These are phyloP conservation scores for Polypedilum pembai DNA, from an alignment of 1,140 invertebrate genomes.

Conservation along the genomic window DNA sequence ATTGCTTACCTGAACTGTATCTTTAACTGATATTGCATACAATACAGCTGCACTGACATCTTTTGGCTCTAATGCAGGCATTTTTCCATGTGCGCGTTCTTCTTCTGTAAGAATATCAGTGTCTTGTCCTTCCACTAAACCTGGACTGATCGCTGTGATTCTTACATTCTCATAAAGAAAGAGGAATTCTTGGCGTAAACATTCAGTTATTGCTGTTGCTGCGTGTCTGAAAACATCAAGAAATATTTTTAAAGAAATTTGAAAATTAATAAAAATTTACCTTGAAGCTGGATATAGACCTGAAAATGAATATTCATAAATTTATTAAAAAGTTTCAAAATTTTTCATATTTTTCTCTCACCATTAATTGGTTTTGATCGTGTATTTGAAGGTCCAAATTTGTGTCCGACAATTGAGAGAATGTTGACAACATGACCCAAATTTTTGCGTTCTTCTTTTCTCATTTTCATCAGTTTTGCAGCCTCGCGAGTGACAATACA, in stretches of 20 bases:
- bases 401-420: conserved; percentile 47
- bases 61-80: conserved; percentile 34
- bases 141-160: conserved; percentile 37
- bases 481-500: conserved; percentile 50
- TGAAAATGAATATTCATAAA: too few species aligned
- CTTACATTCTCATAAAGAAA: conserved; percentile 39
- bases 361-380: conserved; percentile 36
- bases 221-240: conserved; percentile 36
- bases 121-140: conserved; percentile 1
- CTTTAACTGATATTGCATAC: conserved; percentile 43
- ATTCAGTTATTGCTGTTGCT: conserved; percentile 48
- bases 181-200: conserved; percentile 47
- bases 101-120: conserved; percentile 1
- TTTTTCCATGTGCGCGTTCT: conserved; percentile 30
- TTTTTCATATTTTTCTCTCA: not conserved
- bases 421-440: conserved; percentile 51
- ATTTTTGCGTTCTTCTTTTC: conserved; percentile 41
- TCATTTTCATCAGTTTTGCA: conserved; percentile 49
- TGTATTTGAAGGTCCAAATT: conserved; percentile 34
- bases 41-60: conserved; percentile 44
- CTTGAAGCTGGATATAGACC: conserved; percentile 49
- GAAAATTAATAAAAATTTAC: too few species aligned
- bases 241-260: too few species aligned
- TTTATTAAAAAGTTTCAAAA: too few species aligned
- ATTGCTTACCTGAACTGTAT: conserved; percentile 43